A percentile compares a stretch with the other conserved stretches of the same genome.
These are phyloP conservation scores for Rhamphomyia laevipes DNA, from an alignment of 2,888 invertebrate species.

Conservation along the genomic window DNA sequence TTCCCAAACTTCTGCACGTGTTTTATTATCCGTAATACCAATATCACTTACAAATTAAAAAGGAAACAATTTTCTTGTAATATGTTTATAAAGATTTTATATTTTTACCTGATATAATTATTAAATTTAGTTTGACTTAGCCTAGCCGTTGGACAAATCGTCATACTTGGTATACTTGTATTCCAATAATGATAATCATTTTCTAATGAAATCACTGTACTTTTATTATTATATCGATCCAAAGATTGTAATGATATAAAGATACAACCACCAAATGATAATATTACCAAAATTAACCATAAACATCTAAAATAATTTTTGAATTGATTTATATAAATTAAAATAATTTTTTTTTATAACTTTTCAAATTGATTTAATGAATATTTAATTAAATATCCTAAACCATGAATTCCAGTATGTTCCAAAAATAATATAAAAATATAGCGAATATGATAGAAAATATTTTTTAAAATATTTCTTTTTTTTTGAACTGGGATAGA, in stretches of 20 bases:
- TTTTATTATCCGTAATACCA: not conserved
- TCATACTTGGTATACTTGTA: conserved; percentile 29
- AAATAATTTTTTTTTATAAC: conserved; percentile 3
- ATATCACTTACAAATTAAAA: not conserved
- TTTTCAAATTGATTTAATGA: conserved; percentile 6
- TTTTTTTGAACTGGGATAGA: too few species aligned
- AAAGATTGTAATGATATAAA: conserved; percentile 28
- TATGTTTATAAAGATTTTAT: too few species aligned
- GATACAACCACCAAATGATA: conserved; percentile 25
- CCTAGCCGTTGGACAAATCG: conserved; percentile 32
- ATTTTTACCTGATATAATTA: conserved; percentile 23
- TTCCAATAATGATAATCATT: conserved; percentile 34
- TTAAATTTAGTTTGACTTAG: conserved; percentile 21
- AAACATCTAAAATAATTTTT: not conserved
- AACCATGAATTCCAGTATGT: conserved; percentile 11
- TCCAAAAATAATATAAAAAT: conserved; percentile 5
- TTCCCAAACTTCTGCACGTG: conserved; percentile 14
- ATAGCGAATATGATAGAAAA: not conserved
- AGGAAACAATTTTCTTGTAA: too few species aligned
- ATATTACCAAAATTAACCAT: conserved; percentile 26
- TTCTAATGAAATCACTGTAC: conserved; percentile 32
- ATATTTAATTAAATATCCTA: conserved; percentile 8
- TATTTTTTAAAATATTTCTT: too few species aligned
- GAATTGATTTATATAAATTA: conserved; percentile 4
- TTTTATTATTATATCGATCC: conserved; percentile 29